These are phyloP conservation scores for Cecropterus lyciades DNA, from an alignment of 1,140 invertebrate genomes.

Conservation along the genomic window DNA sequence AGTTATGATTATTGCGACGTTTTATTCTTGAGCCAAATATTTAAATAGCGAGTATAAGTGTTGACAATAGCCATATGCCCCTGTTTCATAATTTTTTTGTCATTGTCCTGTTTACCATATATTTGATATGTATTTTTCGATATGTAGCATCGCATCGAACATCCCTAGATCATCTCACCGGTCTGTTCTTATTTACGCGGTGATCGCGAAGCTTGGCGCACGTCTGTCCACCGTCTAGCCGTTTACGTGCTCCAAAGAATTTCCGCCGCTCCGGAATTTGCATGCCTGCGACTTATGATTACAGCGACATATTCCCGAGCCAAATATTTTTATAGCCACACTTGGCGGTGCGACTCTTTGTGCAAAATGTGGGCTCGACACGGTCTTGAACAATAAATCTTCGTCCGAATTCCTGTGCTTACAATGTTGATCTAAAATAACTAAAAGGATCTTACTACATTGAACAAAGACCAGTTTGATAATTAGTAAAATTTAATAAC, in stretches of 20 bases:
- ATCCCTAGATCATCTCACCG: constrained; percentile 2
- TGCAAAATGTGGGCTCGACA: constrained; percentile 35
- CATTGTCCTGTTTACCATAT: too few relatives aligned
- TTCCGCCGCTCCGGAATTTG: constrained; percentile 68
- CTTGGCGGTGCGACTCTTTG: constrained; percentile 47
- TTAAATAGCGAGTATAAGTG: constrained; percentile 50
- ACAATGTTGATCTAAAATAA: neutral
- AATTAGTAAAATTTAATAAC: neutral
- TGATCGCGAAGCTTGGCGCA: constrained; percentile 47
- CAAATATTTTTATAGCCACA: constrained; percentile 73
- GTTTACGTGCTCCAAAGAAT: constrained; percentile 66
- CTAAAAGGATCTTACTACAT: too few relatives aligned
- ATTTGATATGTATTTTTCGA: too few relatives aligned
- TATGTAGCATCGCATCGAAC: neutral
- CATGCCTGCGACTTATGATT: constrained; percentile 59
- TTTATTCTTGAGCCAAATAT: constrained; percentile 67
- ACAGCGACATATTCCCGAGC: constrained; percentile 59
- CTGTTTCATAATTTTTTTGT: too few relatives aligned
- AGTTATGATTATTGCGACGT: constrained; percentile 60
- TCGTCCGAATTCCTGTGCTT: constrained; percentile 6
- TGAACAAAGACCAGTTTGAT: neutral
- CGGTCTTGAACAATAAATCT: constrained; percentile 26
- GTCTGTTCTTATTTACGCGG: constrained; percentile 57
- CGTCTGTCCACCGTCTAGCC: constrained; percentile 78
- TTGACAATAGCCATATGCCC: too few relatives aligned